A percentile compares a stretch with the other conserved stretches of the same genome.
phyloP scores from a whole-genome alignment of 2,113 vertebrate species.

The Seriola aureovittata region DNA sequence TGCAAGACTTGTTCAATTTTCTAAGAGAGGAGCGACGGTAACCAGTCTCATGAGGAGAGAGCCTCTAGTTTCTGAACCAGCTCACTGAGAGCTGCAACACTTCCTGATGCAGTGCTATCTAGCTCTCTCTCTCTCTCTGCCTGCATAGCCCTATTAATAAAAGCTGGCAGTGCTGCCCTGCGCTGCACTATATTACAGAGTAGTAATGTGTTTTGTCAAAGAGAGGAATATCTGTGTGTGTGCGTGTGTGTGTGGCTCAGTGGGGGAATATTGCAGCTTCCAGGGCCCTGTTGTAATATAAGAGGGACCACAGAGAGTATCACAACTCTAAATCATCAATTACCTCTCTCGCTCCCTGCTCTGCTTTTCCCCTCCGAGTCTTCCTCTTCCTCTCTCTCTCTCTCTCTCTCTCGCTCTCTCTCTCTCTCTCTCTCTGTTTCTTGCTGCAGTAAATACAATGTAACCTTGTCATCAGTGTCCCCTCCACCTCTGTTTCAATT shows the following conservation, averaged over 20 bases:
- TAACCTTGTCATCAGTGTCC: slow-evolving; percentile 69
- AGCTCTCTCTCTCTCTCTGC: slow-evolving; percentile 24
- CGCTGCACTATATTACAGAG: slow-evolving; percentile 65
- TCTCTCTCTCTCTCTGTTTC: slow-evolving; percentile 7
- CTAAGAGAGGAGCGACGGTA: not conserved
- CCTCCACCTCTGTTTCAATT: slow-evolving; percentile 58
- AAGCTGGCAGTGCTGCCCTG: slow-evolving; percentile 66
- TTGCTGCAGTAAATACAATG: slow-evolving; percentile 68
- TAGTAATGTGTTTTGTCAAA: slow-evolving; percentile 78
- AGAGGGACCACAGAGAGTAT: slow-evolving; percentile 73
- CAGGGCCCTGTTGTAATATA: slow-evolving; percentile 76
- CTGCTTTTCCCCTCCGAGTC: not conserved
- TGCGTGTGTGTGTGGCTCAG: slow-evolving; percentile 41
- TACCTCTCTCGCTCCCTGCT: slow-evolving; percentile 32
- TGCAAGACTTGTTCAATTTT: not conserved
- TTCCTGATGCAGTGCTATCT: slow-evolving; percentile 45
- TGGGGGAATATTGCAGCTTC: slow-evolving; percentile 70
- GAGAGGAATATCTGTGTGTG: slow-evolving; percentile 61
- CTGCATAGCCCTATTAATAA: slow-evolving; percentile 75
- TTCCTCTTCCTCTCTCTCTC: slow-evolving; percentile 18
- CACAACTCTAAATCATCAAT: slow-evolving; percentile 75
- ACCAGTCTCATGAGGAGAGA: slow-evolving; percentile 19
- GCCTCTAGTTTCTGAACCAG: slow-evolving; percentile 24
- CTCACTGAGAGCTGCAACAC: slow-evolving; percentile 32
- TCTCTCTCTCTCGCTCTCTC: not conserved